These are phyloP conservation scores for Istiophorus platypterus DNA, from an alignment of 2,113 vertebrate species.

Conservation along the genomic window DNA sequence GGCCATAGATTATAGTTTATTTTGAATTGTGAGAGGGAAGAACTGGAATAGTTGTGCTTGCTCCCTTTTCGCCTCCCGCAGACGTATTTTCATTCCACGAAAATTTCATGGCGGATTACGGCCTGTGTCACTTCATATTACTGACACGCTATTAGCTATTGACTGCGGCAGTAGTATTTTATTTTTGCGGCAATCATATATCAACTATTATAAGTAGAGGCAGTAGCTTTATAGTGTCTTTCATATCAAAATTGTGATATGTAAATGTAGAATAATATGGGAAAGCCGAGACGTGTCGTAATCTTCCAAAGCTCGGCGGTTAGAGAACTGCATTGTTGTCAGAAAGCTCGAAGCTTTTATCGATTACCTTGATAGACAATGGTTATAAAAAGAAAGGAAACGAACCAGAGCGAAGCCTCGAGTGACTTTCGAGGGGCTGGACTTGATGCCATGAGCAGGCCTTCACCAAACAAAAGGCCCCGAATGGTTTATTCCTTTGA, in stretches of 20 bases:
- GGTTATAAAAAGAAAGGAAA: not conserved
- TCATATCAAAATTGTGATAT: not conserved
- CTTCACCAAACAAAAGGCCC: not conserved
- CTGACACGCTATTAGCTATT: slow-evolving; percentile 2
- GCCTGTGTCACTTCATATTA: not conserved
- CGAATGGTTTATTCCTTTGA: not conserved
- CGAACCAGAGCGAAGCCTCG: not conserved
- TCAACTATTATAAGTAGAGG: not conserved
- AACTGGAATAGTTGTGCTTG: slow-evolving; percentile 15
- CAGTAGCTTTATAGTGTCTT: not conserved
- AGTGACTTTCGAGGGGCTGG: not conserved
- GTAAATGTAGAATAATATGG: not conserved
- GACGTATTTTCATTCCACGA: slow-evolving; percentile 12
- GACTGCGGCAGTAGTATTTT: not conserved
- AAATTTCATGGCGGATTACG: slow-evolving; percentile 30
- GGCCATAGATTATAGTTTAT: slow-evolving; percentile 46
- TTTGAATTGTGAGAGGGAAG: slow-evolving; percentile 16
- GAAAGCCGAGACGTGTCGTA: not conserved
- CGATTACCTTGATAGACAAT: not conserved
- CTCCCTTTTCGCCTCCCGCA: slow-evolving; percentile 7
- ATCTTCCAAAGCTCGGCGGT: not conserved
- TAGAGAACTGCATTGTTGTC: not conserved
- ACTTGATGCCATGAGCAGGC: not conserved
- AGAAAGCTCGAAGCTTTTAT: not conserved
- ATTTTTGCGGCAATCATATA: not conserved